A percentile compares a stretch with the other conserved stretches of the same genome.
Conservation (phyloP, 2,888 invertebrate species). For the Crossocerus cetratus region DNA sequence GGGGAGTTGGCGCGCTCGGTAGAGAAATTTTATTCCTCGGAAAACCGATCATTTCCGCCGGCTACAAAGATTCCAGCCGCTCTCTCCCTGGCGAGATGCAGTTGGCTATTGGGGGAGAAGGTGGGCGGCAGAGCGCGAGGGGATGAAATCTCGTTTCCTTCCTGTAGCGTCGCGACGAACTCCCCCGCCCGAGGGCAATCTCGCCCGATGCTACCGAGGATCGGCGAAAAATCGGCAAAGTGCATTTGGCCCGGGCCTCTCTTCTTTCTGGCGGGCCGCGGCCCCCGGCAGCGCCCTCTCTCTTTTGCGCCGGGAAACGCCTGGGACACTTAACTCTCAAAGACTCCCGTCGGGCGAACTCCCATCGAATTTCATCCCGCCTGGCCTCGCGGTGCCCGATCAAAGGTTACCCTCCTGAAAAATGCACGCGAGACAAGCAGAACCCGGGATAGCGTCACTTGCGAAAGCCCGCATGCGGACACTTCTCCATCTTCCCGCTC, state of each 20-base stretch:
- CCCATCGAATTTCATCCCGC: conserved; percentile 3
- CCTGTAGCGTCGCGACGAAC: background rate
- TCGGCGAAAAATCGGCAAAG: conserved; percentile 17
- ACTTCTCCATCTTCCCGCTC: background rate
- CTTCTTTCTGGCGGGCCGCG: background rate
- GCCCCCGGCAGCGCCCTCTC: background rate
- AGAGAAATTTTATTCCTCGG: conserved; percentile 29
- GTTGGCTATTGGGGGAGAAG: too few relatives aligned
- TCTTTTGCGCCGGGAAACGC: background rate
- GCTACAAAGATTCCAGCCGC: conserved; percentile 21
- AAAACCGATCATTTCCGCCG: conserved; percentile 37
- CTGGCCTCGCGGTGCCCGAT: background rate
- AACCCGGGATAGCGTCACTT: background rate
- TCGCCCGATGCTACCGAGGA: conserved; percentile 3
- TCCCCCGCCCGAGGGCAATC: conserved; percentile 1
- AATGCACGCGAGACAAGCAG: background rate
- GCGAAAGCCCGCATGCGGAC: background rate
- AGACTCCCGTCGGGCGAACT: conserved; percentile 10
- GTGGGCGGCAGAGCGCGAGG: too few relatives aligned
- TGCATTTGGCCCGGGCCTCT: conserved; percentile 13
- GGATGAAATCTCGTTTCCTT: conserved; percentile 27
- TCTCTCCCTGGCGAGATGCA: background rate
- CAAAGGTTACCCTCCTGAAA: background rate
- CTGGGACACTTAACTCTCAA: conserved; percentile 15
- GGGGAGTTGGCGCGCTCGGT: background rate